A percentile compares a stretch with the other conserved stretches of the same genome.
Conservation (phyloP, 23 tunicate species). For the Trididemnum miniatum region DNA sequence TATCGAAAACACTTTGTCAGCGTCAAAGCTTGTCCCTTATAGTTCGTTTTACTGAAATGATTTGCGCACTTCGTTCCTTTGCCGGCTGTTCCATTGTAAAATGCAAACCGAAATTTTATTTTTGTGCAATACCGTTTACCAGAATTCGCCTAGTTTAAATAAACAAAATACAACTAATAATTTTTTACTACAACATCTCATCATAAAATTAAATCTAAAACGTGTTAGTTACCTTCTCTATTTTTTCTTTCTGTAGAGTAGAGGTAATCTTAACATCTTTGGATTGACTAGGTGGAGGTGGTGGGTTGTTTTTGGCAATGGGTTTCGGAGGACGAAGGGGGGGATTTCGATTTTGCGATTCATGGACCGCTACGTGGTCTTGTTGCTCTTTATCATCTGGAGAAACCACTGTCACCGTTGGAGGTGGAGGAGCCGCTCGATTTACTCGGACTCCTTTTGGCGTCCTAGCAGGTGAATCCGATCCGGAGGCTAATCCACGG, state of each 20-base stretch:
- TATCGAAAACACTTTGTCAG: no score
- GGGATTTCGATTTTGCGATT: neutral
- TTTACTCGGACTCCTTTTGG: neutral
- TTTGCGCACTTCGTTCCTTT: no score
- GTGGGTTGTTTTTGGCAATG: neutral
- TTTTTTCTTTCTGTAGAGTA: constrained; percentile 39
- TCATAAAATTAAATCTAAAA: no score
- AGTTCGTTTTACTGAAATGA: no score
- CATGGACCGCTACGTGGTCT: neutral
- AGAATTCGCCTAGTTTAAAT: no score
- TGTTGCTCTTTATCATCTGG: neutral
- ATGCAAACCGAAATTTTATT: no score
- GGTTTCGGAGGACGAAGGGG: constrained; percentile 63
- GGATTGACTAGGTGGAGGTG: neutral
- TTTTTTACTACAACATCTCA: no score
- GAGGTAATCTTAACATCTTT: neutral
- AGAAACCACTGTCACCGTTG: neutral
- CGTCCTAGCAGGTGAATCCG: neutral
- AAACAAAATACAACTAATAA: neutral
- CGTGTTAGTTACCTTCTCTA: constrained; percentile 80
- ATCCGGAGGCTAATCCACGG: neutral
- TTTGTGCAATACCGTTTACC: no score
- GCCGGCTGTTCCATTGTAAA: no score
- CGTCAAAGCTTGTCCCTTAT: no score
- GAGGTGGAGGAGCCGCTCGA: constrained; percentile 60